These are phyloP conservation scores for Chroicocephalus ridibundus DNA, from an alignment of 2,113 vertebrate species.

Conservation along the genomic window DNA sequence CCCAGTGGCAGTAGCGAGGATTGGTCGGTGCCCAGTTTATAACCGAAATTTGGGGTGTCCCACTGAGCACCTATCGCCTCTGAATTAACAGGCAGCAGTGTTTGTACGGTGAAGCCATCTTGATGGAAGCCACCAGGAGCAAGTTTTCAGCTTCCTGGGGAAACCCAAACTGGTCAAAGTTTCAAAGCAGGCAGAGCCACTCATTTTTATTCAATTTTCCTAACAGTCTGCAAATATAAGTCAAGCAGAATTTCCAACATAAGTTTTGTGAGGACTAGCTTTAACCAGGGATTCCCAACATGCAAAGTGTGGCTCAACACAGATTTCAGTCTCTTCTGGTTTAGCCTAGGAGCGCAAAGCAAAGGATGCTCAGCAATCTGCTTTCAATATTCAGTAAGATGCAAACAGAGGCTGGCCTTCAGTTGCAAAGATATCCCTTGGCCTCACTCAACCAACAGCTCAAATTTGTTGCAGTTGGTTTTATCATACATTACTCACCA, in stretches of 20 bases:
- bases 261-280: neutral
- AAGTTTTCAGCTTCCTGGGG: neutral
- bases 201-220: neutral
- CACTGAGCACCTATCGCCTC: neutral
- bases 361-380: neutral
- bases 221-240: neutral
- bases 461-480: neutral
- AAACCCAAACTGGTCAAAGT: neutral
- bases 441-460: neutral
- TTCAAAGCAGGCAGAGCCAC: neutral
- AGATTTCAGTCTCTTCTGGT: neutral
- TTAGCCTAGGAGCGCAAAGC: neutral
- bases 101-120: neutral
- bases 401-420: neutral
- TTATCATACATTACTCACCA: accelerated
- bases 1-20: neutral
- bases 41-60: neutral
- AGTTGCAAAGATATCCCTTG: neutral
- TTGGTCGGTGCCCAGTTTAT: accelerated
- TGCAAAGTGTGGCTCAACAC: accelerated
- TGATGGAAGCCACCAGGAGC: neutral
- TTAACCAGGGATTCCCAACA: neutral
- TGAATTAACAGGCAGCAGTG: neutral
- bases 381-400: neutral
- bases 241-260: neutral